phyloP scores from a whole-genome alignment of 2,797 vertebrate genomes.

The Amniataba percoides region DNA sequence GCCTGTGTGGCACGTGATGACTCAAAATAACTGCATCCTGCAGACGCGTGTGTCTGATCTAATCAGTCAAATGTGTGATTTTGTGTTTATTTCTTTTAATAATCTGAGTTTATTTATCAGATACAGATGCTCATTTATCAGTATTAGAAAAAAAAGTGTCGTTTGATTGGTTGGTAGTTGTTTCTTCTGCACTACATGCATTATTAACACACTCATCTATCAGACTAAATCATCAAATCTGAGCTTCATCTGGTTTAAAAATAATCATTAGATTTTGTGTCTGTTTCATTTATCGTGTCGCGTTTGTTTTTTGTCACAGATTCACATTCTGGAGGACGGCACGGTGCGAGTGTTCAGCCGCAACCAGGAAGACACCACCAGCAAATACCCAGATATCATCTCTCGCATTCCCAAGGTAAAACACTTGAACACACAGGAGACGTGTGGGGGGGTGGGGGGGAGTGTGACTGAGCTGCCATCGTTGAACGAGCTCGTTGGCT shows the following conservation, averaged over 20 bases:
- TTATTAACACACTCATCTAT: conserved; percentile 20
- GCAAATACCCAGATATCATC: conserved; percentile 93
- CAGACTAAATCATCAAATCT: background rate
- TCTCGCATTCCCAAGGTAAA: conserved; percentile 90
- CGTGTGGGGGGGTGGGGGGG: conserved; percentile 11
- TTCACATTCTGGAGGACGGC: conserved; percentile 90
- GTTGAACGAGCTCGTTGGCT: conserved; percentile 56
- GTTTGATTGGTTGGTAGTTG: background rate
- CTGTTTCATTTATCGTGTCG: background rate
- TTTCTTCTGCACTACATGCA: background rate
- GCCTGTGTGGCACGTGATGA: background rate
- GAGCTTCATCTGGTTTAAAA: background rate
- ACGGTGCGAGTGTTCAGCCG: conserved; percentile 92
- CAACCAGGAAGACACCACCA: conserved; percentile 94
- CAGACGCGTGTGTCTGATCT: background rate
- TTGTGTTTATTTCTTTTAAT: conserved; percentile 15
- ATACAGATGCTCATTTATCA: background rate
- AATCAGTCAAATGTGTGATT: conserved; percentile 14
- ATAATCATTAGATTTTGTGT: background rate
- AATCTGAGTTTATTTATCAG: conserved; percentile 12
- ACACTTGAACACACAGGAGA: conserved; percentile 17
- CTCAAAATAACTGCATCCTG: conserved; percentile 7
- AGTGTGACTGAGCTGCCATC: conserved; percentile 26
- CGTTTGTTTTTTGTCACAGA: conserved; percentile 76
- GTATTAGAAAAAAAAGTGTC: background rate